Base-by-base conservation (phyloP, 2,888 invertebrate genomes). In the Galerucella nymphaeae region DNA sequence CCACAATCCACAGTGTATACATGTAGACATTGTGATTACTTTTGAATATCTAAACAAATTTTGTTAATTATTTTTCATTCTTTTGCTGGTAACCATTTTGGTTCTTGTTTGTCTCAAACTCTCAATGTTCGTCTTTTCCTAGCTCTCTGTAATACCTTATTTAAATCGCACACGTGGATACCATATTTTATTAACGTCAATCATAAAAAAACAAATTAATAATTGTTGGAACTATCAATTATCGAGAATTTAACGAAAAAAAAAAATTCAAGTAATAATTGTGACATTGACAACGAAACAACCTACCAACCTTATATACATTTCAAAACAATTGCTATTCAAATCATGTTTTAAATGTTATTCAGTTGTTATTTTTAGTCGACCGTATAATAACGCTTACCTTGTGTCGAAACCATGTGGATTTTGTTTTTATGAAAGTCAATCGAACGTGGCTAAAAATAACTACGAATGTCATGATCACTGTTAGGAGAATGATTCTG, bases 381-480 rank as follows among this genome's bases (percentile, higher is more conserved):
- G 65, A 53, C 65, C 41, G 50, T 55, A 66, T 65, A 45, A 66
- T 65, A 45, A 65, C 55, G 70, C 53, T 70, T 70, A 70, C 70
- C 65, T 65, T 72, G 64, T 68, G 68, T 72, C 41, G 65, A 72
- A 72, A 72, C 69, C 72, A 55, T 68, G 72, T 65, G 64, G 69
- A 69, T 72, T 72, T 64, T 72, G 72, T 69, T 72, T 72, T 72
- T 65, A 72, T 69, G 57, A 65, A 69, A 72, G 74, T 70, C 70
- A 70, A 74, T 76, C 76, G 70, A 74, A 74, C 61, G 63, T 23
- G 38, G 57, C 72, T 76, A 76, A 74, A 74, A 76, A 76, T 76
- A 76, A 64, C 72, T 23, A 38, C 71, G 74, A 76, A 76, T 74
- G 76, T 76, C 74, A 76, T 70, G 74, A 76, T 74, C 74, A 66